These are phyloP conservation scores for Atethmia centrago DNA, from an alignment of 2,888 invertebrate species.

Conservation along the genomic window DNA sequence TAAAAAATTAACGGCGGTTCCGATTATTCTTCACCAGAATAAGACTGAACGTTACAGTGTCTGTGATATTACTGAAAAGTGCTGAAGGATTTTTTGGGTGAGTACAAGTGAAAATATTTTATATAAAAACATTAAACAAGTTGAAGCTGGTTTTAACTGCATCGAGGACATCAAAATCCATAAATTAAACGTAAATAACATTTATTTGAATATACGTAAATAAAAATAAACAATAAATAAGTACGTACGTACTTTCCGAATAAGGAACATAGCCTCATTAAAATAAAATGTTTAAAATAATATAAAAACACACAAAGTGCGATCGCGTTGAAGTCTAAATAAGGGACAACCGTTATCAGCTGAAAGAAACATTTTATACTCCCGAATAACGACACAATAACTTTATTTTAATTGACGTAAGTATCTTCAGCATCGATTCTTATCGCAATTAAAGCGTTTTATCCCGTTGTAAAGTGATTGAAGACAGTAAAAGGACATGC, in stretches of 20 bases:
- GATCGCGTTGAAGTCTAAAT: conserved; percentile 68
- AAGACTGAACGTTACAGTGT: conserved; percentile 59
- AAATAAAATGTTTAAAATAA: background rate
- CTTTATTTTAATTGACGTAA: conserved; percentile 28
- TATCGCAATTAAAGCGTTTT: conserved; percentile 37
- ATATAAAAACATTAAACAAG: background rate
- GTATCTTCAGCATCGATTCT: conserved; percentile 16
- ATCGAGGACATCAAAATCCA: background rate
- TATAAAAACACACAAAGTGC: background rate
- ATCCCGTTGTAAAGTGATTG: conserved; percentile 14
- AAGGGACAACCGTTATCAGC: conserved; percentile 26
- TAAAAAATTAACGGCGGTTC: conserved; percentile 43
- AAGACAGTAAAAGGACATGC: conserved; percentile 20
- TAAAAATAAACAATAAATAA: background rate
- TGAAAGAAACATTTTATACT: conserved; percentile 8
- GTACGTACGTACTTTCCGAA: background rate
- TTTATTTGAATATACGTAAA: background rate
- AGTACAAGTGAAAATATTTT: conserved; percentile 57
- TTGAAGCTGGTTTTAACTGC: background rate
- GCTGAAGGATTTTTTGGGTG: conserved; percentile 63
- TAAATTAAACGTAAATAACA: background rate
- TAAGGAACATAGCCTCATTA: background rate
- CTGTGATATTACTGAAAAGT: conserved; percentile 59
- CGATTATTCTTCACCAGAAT: conserved; percentile 51
- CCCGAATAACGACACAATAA: background rate